These are phyloP conservation scores for Oreochromis aureus DNA, from an alignment of 2,113 vertebrate species.

Conservation along the genomic window DNA sequence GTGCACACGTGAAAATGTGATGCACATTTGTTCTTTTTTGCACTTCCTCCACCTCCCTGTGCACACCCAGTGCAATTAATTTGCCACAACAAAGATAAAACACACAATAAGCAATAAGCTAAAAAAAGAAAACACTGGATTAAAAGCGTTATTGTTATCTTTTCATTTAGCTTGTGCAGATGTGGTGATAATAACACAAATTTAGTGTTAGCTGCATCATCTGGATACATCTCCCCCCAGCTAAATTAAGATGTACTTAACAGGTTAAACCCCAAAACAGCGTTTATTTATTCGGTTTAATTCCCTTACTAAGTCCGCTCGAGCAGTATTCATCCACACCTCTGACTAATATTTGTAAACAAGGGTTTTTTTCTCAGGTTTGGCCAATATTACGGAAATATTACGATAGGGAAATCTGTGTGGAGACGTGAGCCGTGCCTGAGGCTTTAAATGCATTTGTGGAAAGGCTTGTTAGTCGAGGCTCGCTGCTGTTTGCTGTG, in stretches of 20 bases:
- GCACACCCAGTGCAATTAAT: background rate
- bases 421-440: background rate
- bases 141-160: background rate
- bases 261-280: background rate
- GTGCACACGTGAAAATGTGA: background rate
- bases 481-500: background rate
- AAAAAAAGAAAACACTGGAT: background rate
- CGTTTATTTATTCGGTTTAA: background rate
- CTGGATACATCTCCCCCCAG: accelerated
- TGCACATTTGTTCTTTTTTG: background rate
- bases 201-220: accelerated
- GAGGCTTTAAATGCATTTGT: background rate
- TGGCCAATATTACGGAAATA: background rate
- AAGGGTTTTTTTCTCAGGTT: accelerated
- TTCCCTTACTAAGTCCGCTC: accelerated
- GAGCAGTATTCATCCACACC: background rate
- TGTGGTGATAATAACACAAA: background rate
- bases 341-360: background rate
- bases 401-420: background rate
- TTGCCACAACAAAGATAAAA: background rate
- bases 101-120: accelerated
- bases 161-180: background rate
- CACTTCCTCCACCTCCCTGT: background rate
- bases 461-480: background rate
- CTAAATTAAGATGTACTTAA: background rate